Percentiles rank a stretch among this genome's conserved stretches.
phyloP scores from a whole-genome alignment of 64 coral and sea anemone species.

The Porites lutea region DNA sequence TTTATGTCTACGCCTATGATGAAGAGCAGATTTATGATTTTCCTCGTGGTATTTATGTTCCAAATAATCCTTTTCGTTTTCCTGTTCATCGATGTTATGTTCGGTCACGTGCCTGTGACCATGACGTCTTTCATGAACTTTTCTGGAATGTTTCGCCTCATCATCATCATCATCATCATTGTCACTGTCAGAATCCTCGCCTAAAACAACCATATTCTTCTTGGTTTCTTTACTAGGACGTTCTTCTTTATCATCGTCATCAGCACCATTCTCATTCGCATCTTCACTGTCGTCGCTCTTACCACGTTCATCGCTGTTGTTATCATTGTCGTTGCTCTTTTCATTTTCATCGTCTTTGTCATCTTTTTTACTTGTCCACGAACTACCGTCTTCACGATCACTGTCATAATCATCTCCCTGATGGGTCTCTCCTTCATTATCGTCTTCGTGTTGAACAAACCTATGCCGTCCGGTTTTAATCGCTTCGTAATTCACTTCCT shows the following conservation, averaged over 20 bases:
- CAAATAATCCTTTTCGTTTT: neutral
- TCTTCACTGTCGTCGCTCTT: neutral
- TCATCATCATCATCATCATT: slow-evolving; percentile 33
- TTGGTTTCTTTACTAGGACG: neutral
- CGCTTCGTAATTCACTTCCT: neutral
- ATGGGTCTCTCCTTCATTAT: neutral
- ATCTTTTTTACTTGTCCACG: slow-evolving; percentile 26
- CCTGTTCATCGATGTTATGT: neutral
- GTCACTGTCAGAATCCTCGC: slow-evolving; percentile 75
- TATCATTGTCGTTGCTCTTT: too few relatives aligned
- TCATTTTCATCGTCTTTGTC: neutral
- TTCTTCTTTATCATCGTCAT: slow-evolving; percentile 8
- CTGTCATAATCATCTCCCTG: neutral
- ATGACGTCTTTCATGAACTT: neutral
- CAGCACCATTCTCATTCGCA: neutral
- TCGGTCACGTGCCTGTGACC: neutral
- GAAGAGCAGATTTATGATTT: neutral
- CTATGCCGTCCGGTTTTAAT: slow-evolving; percentile 2
- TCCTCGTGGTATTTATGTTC: neutral
- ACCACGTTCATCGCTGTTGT: neutral
- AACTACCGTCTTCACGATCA: neutral
- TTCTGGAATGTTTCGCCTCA: slow-evolving; percentile 19
- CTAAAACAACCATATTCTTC: slow-evolving; percentile 73
- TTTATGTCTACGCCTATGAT: slow-evolving; percentile 9
- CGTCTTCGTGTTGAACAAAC: neutral